These are phyloP conservation scores for Limosa lapponica DNA, from an alignment of 2,797 vertebrate genomes.

Conservation along the genomic window DNA sequence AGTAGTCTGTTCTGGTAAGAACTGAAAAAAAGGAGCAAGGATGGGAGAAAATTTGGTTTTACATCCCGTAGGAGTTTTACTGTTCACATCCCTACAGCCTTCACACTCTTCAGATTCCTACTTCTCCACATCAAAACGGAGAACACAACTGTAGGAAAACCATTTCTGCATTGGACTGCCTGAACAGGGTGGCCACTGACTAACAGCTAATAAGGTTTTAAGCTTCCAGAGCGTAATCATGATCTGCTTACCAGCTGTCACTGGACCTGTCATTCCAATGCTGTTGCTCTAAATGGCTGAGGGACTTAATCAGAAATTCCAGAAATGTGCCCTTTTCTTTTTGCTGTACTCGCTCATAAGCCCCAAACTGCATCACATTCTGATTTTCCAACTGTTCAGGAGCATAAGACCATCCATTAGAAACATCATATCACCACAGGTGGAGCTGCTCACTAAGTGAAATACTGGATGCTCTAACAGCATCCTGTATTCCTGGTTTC, in stretches of 20 bases:
- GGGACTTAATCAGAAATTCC: background rate
- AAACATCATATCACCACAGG: background rate
- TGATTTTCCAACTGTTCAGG: background rate
- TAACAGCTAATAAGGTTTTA: background rate
- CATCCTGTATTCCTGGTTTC: background rate
- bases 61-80: background rate
- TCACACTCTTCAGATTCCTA: background rate
- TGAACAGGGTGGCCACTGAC: background rate
- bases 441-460: background rate
- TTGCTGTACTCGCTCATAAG: background rate
- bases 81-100: background rate
- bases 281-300: background rate
- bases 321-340: background rate
- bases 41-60: background rate
- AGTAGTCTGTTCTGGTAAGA: background rate
- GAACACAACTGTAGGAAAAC: background rate
- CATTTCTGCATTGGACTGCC: background rate
- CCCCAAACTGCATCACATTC: background rate
- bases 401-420: background rate
- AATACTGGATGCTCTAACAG: background rate
- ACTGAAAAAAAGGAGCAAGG: background rate
- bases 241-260: background rate
- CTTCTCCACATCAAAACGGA: background rate
- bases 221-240: background rate
- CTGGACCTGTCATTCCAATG: background rate